Base-by-base conservation (phyloP, 2,113 vertebrate genomes). In the Amblyornis subalaris region DNA sequence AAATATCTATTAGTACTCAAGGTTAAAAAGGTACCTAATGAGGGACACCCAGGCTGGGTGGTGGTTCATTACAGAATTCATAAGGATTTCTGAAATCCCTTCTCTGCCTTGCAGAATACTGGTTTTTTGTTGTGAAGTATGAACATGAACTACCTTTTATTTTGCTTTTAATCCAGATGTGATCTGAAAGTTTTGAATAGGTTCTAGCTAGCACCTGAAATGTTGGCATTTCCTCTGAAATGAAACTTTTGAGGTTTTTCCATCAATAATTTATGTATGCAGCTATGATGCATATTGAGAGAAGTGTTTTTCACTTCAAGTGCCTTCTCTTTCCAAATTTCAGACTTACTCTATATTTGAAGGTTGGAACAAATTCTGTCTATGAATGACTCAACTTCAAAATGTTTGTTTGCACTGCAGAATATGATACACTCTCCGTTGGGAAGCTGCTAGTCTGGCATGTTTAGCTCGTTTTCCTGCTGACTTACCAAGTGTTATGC, bases 391-490 rank as follows among this genome's bases (percentile, higher is more conserved):
- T 93, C 88, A 74, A 77, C 48, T 50, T 87, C 47, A 54, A 60
- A 86, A 77, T 69, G 93, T 95, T 94, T 84, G 90, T 91, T 93
- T 88, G 77, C 64, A 23, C 94, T 90, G 66, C 72, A 90, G 84
- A 96, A 91, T 92, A 73, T 62, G 85, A 96, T 91, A 65, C 69
- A 19, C 21, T 87, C 83, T 91, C 70, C 50, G 31, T 3, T 93
- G 84, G 82, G 91, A 90, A 93, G 82, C 73, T 81, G 44, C 35
- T 85, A 74, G 40, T 65, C 75, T 93, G 88, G 76, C 86, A 85
- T 57, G 12, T 75, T 80, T 69, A 65, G 74, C 65, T 54, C 44
- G 25, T 74, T 90, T 95, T 93, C 94, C 89, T 17, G 48, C 78
- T 88, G 83, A 57, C 50, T 96, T 95, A 94, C 71, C 64, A 79